Percentiles rank a stretch among this genome's conserved stretches.
Conservation (phyloP, 1,140 invertebrate genomes). For the Xylocopa sonorina region DNA sequence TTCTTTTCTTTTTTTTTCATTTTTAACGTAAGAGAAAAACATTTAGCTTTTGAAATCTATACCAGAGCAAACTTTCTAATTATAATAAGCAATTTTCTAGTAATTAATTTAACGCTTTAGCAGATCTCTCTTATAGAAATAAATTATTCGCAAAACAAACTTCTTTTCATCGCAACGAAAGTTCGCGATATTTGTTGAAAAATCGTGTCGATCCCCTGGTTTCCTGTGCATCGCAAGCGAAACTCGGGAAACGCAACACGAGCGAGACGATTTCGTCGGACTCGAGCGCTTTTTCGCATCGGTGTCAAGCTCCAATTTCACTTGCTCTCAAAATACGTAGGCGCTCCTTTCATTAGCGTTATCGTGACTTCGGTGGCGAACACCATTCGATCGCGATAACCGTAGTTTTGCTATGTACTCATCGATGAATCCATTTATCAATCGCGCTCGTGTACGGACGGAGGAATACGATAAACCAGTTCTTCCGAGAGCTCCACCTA, state of each 20-base stretch:
- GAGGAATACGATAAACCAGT: constrained; percentile 5
- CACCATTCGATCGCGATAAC: background rate
- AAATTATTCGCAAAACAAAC: background rate
- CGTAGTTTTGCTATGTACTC: background rate
- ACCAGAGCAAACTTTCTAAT: background rate
- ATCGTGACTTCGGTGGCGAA: background rate
- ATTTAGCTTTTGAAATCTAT: background rate
- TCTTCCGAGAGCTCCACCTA: background rate
- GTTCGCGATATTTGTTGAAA: background rate
- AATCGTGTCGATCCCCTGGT: background rate
- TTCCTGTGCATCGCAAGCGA: background rate
- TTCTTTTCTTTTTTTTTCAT: background rate
- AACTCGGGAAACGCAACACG: background rate
- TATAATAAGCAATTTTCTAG: background rate
- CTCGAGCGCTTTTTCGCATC: background rate
- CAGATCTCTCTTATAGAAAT: background rate
- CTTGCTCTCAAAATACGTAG: background rate
- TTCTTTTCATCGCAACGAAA: background rate
- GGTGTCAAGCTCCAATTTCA: constrained; percentile 14
- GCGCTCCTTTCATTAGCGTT: constrained; percentile 1
- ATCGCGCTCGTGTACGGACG: background rate
- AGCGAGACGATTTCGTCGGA: background rate
- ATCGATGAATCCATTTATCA: background rate
- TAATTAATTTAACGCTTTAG: background rate
- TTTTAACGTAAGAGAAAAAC: background rate